A percentile compares a stretch with the other conserved stretches of the same genome.
Conservation (phyloP, 2,888 invertebrate genomes). For the Tricholauxania praeusta region DNA sequence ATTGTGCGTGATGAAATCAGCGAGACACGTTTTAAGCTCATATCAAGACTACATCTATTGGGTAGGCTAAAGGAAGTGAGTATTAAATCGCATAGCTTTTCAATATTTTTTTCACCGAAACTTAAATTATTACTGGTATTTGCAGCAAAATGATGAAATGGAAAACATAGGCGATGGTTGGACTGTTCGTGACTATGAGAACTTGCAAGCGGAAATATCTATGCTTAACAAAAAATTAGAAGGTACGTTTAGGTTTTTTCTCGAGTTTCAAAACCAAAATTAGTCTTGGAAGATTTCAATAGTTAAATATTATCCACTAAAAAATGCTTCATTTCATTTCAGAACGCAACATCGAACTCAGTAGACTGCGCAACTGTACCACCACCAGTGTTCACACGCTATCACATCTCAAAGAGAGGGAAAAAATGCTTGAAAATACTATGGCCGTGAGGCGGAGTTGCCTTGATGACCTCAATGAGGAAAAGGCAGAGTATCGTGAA, state of each 20-base stretch:
- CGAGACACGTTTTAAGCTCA: constrained; percentile 51
- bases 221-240: constrained; percentile 61
- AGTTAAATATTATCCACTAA: too few relatives aligned
- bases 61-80: constrained; percentile 52
- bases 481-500: constrained; percentile 46
- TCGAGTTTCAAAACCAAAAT: too few relatives aligned
- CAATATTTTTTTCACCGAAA: neutral
- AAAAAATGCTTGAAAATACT: constrained; percentile 47
- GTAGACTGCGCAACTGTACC: constrained; percentile 51
- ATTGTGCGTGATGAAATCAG: constrained; percentile 55
- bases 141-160: constrained; percentile 54
- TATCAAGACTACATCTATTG: constrained; percentile 54
- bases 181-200: constrained; percentile 55
- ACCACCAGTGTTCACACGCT: constrained; percentile 56
- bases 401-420: constrained; percentile 60
- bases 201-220: constrained; percentile 57
- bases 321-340: neutral
- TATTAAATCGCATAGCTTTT: neutral
- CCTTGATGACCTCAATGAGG: constrained; percentile 38
- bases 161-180: constrained; percentile 59
- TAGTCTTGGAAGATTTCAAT: too few relatives aligned
- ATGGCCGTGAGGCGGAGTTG: constrained; percentile 19
- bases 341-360: constrained; percentile 60
- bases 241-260: constrained; percentile 48
- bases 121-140: neutral